Conservation (phyloP, 2,888 invertebrate genomes). For the Drosophila stalkeri region DNA sequence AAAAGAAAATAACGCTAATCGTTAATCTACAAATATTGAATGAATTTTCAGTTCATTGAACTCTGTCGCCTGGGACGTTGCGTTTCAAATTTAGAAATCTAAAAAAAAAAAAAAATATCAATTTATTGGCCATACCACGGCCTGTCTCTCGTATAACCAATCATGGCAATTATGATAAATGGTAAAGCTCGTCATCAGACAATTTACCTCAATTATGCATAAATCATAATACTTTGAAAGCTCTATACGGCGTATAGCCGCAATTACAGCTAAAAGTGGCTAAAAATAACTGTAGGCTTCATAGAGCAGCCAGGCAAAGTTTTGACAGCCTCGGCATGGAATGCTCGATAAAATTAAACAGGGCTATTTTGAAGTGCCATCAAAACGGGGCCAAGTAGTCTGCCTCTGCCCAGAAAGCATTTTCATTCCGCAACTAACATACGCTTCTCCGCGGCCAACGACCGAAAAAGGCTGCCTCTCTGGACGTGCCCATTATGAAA, state of each 20-base stretch:
- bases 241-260: not conserved
- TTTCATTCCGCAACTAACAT: not conserved
- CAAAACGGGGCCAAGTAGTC: not conserved
- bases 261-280: constrained; percentile 3
- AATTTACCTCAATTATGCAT: constrained; percentile 67
- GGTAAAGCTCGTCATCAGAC: constrained; percentile 12
- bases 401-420: not conserved
- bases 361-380: constrained; percentile 51
- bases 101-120: not conserved
- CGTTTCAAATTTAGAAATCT: not conserved
- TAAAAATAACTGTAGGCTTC: not conserved
- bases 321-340: constrained; percentile 32
- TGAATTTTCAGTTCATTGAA: not conserved
- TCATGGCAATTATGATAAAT: constrained; percentile 35
- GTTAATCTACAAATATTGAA: constrained; percentile 9
- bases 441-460: not conserved
- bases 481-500: constrained; percentile 35
- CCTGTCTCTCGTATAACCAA: not conserved
- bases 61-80: not conserved
- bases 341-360: constrained; percentile 42
- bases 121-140: not conserved
- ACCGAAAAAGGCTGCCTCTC: not conserved
- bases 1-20: constrained; percentile 11
- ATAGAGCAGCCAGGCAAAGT: constrained; percentile 42
- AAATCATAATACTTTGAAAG: constrained; percentile 37